A percentile compares a stretch with the other conserved stretches of the same genome.
These are phyloP conservation scores for Istiophorus platypterus DNA, from an alignment of 2,113 vertebrate species.

Conservation along the genomic window DNA sequence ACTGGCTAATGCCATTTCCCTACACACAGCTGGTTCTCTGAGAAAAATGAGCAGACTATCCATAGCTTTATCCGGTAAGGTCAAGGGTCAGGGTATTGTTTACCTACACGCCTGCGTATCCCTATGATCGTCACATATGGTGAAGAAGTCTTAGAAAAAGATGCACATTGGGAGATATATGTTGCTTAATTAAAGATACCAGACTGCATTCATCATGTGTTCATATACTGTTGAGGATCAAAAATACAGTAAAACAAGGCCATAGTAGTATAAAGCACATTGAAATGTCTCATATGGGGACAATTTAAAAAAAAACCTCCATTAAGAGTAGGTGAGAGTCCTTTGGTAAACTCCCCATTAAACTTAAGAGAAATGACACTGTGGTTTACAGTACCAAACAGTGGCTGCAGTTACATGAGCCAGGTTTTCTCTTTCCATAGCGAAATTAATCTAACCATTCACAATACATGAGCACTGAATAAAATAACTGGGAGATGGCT, in stretches of 20 bases:
- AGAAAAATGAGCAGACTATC: constrained; percentile 40
- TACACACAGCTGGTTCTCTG: constrained; percentile 11
- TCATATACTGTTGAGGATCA: constrained; percentile 4
- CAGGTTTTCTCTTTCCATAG: constrained; percentile 48
- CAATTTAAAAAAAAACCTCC: too few species aligned
- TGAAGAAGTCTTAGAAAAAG: not conserved
- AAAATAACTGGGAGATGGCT: not conserved
- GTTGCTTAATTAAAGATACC: constrained; percentile 10
- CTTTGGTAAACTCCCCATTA: not conserved
- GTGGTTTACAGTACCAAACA: constrained; percentile 15
- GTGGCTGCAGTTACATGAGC: constrained; percentile 25
- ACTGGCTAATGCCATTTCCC: constrained; percentile 53
- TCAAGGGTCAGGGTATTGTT: constrained; percentile 26
- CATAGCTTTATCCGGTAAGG: not conserved
- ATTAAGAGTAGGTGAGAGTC: not conserved
- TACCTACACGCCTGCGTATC: not conserved
- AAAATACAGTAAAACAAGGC: not conserved
- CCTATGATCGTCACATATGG: not conserved
- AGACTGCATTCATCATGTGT: not conserved
- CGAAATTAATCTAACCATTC: constrained; percentile 46
- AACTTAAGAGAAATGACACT: not conserved
- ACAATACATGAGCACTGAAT: not conserved
- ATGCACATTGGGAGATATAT: not conserved
- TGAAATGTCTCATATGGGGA: not conserved
- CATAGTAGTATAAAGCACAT: not conserved